These are phyloP conservation scores for Lithosia quadra DNA, from an alignment of 2,888 invertebrate species.

Conservation along the genomic window DNA sequence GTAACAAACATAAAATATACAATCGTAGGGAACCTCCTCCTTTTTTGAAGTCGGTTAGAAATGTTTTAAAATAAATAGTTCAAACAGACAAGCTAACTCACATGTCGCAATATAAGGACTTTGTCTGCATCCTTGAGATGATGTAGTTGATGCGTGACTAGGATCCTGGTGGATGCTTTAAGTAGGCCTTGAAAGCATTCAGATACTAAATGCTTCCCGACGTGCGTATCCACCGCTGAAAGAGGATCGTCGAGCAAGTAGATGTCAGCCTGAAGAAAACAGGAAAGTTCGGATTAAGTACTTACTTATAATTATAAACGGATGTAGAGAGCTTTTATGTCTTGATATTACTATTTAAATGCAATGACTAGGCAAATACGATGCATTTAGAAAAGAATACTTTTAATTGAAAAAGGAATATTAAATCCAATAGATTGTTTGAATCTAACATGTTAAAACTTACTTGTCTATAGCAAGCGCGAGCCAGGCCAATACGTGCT, in stretches of 20 bases:
- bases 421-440: too few relatives aligned
- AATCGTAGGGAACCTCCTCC: too few relatives aligned
- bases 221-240: constrained; percentile 92
- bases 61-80: background rate
- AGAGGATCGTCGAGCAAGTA: constrained; percentile 92
- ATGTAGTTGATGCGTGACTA: constrained; percentile 96
- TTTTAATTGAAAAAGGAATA: background rate
- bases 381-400: too few relatives aligned
- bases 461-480: constrained; percentile 92
- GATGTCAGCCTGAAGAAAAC: constrained; percentile 86
- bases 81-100: constrained; percentile 65
- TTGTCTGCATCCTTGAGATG: constrained; percentile 89
- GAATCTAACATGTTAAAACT: constrained; percentile 61
- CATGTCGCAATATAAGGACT: constrained; percentile 89
- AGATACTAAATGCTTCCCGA: constrained; percentile 90
- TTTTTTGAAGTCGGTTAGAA: background rate
- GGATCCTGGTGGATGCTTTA: constrained; percentile 89
- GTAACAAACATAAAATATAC: too few relatives aligned
- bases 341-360: too few relatives aligned
- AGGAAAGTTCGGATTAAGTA: too few relatives aligned
- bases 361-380: too few relatives aligned
- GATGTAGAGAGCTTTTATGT: too few relatives aligned
- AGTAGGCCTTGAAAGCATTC: constrained; percentile 89
- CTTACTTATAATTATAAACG: too few relatives aligned
- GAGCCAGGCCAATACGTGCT: constrained; percentile 91